Percentiles rank a stretch among this genome's conserved stretches.
These are phyloP conservation scores for Tipula unca DNA, from an alignment of 2,888 invertebrate species.

Conservation along the genomic window DNA sequence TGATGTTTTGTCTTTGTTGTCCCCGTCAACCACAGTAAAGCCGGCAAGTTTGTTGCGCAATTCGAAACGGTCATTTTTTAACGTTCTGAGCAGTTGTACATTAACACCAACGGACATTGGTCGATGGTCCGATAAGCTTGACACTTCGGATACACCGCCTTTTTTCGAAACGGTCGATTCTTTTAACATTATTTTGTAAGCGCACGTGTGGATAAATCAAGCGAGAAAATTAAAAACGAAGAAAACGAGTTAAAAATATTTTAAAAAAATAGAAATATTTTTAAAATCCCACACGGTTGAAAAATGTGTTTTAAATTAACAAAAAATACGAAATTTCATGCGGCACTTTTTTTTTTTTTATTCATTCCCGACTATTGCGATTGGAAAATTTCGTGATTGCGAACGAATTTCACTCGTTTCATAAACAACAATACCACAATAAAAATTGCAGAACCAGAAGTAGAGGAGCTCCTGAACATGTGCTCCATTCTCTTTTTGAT, in stretches of 20 bases:
- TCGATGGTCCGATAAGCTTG: background rate
- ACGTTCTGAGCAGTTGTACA: background rate
- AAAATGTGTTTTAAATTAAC: too few species aligned
- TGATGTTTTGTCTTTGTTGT: background rate
- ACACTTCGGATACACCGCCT: background rate
- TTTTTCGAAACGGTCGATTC: background rate
- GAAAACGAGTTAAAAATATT: background rate
- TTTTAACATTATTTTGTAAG: background rate
- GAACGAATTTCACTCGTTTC: too few species aligned
- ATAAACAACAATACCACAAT: too few species aligned
- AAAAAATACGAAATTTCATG: too few species aligned
- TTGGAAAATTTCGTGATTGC: too few species aligned
- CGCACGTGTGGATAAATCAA: background rate
- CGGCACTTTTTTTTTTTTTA: too few species aligned
- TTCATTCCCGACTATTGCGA: too few species aligned
- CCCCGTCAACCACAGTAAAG: background rate
- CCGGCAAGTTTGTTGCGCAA: background rate
- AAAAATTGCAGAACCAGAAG: too few species aligned
- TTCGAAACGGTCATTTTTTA: background rate
- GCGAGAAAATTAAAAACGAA: background rate
- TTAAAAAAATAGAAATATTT: background rate
- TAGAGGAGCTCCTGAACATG: too few species aligned
- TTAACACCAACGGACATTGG: background rate
- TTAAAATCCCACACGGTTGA: too few species aligned
- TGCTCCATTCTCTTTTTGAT: too few species aligned